Evolutionary conservation across 2,797 vertebrate species (phyloP).

Genomic region (Scyliorhinus canicula): DNA sequence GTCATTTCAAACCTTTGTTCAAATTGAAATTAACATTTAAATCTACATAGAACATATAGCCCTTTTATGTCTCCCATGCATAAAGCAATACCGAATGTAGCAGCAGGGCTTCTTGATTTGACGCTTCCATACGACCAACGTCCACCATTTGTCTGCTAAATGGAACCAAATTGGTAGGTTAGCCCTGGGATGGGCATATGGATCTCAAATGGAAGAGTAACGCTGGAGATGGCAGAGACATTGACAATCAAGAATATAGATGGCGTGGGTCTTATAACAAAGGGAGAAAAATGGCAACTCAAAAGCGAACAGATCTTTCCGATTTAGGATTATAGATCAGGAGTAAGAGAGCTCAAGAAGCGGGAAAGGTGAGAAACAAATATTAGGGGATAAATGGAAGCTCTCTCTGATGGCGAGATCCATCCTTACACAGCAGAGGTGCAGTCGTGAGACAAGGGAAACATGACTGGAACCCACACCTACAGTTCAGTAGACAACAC

Average conservation of each 20-base stretch:
- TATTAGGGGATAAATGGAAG: not conserved
- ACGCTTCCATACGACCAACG: not conserved
- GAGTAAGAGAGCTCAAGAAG: too few species aligned
- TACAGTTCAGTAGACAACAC: not conserved
- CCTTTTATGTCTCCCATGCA: not conserved
- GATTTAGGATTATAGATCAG: not conserved
- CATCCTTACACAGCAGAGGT: not conserved
- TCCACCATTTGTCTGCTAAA: too few species aligned
- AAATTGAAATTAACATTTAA: not conserved
- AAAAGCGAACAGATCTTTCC: not conserved
- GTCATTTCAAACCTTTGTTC: not conserved
- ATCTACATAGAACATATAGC: not conserved
- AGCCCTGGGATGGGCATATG: not conserved
- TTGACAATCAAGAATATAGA: not conserved
- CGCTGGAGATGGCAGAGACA: not conserved
- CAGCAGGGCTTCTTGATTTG: not conserved
- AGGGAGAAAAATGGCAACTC: not conserved
- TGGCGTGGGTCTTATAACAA: not conserved
- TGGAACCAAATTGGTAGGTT: not conserved
- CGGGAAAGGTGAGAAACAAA: not conserved
- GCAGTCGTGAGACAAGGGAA: not conserved
- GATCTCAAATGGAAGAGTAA: not conserved
- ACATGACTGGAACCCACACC: not conserved
- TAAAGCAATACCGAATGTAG: not conserved
- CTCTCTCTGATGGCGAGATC: too few species aligned